These are phyloP conservation scores for Tetragonula carbonaria DNA, from an alignment of 2,888 invertebrate genomes.

Conservation along the genomic window DNA sequence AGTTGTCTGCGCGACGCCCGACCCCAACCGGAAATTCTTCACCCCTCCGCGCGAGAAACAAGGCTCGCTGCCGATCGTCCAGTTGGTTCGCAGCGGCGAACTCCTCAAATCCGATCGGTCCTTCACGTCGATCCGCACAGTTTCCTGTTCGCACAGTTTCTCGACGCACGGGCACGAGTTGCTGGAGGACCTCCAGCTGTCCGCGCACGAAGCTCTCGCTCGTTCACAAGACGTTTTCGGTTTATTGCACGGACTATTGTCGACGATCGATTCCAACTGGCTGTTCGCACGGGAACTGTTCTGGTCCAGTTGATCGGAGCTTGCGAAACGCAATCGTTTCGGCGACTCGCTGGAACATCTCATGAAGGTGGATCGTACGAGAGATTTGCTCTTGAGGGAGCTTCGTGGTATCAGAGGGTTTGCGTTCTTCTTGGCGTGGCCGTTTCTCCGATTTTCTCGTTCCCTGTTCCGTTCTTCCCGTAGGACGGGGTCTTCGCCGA, in stretches of 20 bases:
- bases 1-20: slow-evolving; percentile 64
- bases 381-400: slow-evolving; percentile 89
- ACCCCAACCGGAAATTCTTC: slow-evolving; percentile 57
- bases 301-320: slow-evolving; percentile 88
- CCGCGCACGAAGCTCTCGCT: slow-evolving; percentile 68
- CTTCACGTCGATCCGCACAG: slow-evolving; percentile 18
- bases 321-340: slow-evolving; percentile 92
- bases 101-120: slow-evolving; percentile 7
- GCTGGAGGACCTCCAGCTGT: slow-evolving; percentile 84
- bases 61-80: slow-evolving; percentile 49
- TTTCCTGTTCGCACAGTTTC: slow-evolving; percentile 80
- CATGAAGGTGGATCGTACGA: slow-evolving; percentile 81
- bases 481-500: slow-evolving; percentile 89
- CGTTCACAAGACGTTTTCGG: slow-evolving; percentile 84
- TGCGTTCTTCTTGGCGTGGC: slow-evolving; percentile 29
- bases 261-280: slow-evolving; percentile 86
- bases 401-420: slow-evolving; percentile 85
- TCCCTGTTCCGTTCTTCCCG: slow-evolving; percentile 86
- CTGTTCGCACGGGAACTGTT: slow-evolving; percentile 84
- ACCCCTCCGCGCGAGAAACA: slow-evolving; percentile 34
- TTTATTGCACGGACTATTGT: slow-evolving; percentile 85
- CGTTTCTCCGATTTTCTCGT: slow-evolving; percentile 84
- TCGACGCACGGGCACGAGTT: slow-evolving; percentile 91
- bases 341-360: slow-evolving; percentile 94
- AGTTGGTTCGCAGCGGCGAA: slow-evolving; percentile 15